phyloP scores from a whole-genome alignment of 2,888 invertebrate genomes.

The Dynastes tityus region DNA sequence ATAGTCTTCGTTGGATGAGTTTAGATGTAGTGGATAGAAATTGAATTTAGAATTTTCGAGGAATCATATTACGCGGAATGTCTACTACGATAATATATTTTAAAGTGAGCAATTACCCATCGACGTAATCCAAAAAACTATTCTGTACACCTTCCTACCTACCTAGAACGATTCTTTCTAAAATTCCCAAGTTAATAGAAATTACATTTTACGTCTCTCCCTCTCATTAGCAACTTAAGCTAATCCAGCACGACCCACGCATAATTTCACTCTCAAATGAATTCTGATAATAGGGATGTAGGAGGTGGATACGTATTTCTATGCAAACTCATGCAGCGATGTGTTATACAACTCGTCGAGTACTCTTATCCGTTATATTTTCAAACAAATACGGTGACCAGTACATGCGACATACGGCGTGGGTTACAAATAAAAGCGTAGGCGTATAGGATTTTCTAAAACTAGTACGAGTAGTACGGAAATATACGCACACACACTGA shows the following conservation, averaged over 20 bases:
- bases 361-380: background rate
- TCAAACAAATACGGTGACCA: background rate
- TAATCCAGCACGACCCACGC: background rate
- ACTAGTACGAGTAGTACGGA: background rate
- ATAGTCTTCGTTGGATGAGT: no score
- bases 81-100: background rate
- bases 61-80: background rate
- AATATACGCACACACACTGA: no score
- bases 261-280: conserved; percentile 24
- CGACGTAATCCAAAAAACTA: background rate
- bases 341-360: background rate
- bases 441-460: background rate
- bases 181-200: background rate
- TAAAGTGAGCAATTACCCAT: background rate
- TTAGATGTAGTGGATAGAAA: background rate
- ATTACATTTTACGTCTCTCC: background rate
- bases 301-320: conserved; percentile 1
- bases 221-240: background rate
- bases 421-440: background rate
- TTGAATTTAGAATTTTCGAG: conserved; percentile 2
- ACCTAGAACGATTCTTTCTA: background rate
- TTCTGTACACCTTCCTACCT: background rate
- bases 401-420: background rate
- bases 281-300: conserved; percentile 26
- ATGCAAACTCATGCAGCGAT: background rate